Percentiles rank a stretch among this genome's conserved stretches.
These are phyloP conservation scores for Grammomys surdaster DNA, from an alignment of 2,113 vertebrate genomes.

Conservation along the genomic window DNA sequence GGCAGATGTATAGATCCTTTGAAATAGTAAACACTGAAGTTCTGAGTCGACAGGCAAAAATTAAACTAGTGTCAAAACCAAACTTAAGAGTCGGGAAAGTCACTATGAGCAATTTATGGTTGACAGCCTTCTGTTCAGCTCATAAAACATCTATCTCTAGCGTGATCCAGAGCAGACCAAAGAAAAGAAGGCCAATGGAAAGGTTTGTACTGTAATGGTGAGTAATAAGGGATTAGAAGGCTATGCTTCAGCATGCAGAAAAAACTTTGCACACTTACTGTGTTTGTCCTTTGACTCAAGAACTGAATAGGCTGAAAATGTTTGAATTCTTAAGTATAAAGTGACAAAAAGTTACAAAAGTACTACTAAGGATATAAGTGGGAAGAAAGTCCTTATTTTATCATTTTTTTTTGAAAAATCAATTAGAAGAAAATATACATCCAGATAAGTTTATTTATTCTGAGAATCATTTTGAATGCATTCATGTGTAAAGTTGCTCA, in stretches of 20 bases:
- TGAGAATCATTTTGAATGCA: slow-evolving; percentile 10
- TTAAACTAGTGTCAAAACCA: slow-evolving; percentile 51
- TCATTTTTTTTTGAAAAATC: not conserved
- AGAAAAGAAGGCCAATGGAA: slow-evolving; percentile 57
- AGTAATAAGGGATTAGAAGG: not conserved
- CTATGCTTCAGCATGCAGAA: not conserved
- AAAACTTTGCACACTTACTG: not conserved
- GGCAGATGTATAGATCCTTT: not conserved
- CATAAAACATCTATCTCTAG: not conserved
- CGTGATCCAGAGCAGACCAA: slow-evolving; percentile 51
- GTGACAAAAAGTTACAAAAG: not conserved
- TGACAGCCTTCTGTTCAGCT: not conserved
- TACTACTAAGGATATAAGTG: not conserved
- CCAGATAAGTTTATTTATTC: slow-evolving; percentile 59
- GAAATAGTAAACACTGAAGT: slow-evolving; percentile 38
- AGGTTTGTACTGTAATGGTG: not conserved
- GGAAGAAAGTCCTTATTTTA: slow-evolving; percentile 7
- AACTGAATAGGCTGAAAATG: not conserved
- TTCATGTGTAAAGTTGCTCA: not conserved
- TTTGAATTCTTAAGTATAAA: slow-evolving; percentile 31
- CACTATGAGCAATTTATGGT: not conserved
- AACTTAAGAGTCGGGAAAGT: slow-evolving; percentile 49
- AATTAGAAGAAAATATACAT: not conserved
- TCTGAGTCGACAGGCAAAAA: not conserved
- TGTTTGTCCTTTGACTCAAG: not conserved